Percentiles rank a stretch among this genome's conserved stretches.
phyloP scores from a whole-genome alignment of 2,113 vertebrate species.

The Pelodiscus sinensis region DNA sequence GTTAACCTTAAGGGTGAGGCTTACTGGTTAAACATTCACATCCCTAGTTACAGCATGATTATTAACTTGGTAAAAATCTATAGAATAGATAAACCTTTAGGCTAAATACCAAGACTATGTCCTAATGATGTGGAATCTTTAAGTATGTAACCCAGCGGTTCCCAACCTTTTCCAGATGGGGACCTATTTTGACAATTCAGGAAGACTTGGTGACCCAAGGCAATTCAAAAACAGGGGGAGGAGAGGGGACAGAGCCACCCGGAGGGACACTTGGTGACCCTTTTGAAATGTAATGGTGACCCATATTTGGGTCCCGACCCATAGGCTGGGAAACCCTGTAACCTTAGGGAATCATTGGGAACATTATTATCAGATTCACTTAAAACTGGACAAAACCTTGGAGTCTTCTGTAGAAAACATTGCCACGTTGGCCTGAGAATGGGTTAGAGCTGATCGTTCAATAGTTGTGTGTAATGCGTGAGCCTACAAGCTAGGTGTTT shows the following conservation, averaged over 20 bases:
- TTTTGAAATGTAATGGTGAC: no score
- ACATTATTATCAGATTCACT: background rate
- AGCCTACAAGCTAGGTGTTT: no score
- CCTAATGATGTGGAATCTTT: background rate
- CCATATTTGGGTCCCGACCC: no score
- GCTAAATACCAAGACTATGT: background rate
- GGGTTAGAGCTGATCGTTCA: fast-evolving
- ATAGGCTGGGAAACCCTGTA: no score
- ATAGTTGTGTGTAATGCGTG: fast-evolving
- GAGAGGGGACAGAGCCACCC: no score
- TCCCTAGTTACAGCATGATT: background rate
- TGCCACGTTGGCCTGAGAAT: background rate
- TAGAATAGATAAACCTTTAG: background rate
- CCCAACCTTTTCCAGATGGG: no score
- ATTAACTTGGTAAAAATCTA: background rate
- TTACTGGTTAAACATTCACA: no score
- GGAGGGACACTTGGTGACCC: no score
- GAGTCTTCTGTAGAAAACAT: background rate
- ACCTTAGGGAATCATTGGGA: background rate
- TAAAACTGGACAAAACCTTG: background rate
- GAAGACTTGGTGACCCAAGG: no score
- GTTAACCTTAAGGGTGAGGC: no score
- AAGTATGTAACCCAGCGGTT: background rate
- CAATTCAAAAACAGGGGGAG: no score
- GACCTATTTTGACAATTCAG: no score